Percentiles rank a stretch among this genome's conserved stretches.
Conservation (phyloP, 1,140 invertebrate genomes). For the Leptestheria dahalacensis region DNA sequence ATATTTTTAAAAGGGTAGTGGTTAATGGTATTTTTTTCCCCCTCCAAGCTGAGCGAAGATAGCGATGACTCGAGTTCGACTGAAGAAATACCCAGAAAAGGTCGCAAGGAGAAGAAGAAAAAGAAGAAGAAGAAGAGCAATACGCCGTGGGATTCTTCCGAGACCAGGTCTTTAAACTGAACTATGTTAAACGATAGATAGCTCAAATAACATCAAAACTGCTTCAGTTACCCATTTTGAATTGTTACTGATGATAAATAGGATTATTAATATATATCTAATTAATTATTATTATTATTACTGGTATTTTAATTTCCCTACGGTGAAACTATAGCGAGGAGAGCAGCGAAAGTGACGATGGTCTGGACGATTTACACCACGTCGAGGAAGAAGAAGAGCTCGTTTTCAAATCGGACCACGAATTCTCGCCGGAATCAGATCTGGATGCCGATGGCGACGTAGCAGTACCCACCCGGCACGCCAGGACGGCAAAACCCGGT, state of each 20-base stretch:
- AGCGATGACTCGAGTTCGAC: slow-evolving; percentile 7
- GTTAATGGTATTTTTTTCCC: neutral
- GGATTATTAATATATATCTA: no score
- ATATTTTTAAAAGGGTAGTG: no score
- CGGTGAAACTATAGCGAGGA: neutral
- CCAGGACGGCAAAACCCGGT: slow-evolving; percentile 47
- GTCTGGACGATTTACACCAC: slow-evolving; percentile 31
- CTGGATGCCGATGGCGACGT: slow-evolving; percentile 42
- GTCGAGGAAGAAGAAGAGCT: slow-evolving; percentile 41
- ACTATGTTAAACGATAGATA: no score
- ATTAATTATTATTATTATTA: no score
- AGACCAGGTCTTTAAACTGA: slow-evolving; percentile 36
- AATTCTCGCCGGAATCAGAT: slow-evolving; percentile 68
- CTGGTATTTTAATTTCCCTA: slow-evolving; percentile 5
- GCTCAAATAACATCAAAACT: no score
- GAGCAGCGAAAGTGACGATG: slow-evolving; percentile 27
- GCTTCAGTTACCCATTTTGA: no score
- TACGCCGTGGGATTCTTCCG: slow-evolving; percentile 49
- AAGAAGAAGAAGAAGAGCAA: slow-evolving; percentile 39
- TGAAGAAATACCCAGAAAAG: slow-evolving; percentile 27
- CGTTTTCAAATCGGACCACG: slow-evolving; percentile 66
- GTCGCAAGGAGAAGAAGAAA: slow-evolving; percentile 34
- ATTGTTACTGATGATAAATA: no score
- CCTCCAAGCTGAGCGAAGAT: no score
- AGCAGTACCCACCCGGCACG: slow-evolving; percentile 41